phyloP scores from a whole-genome alignment of 2,113 vertebrate genomes.

The Piprites chloris region DNA sequence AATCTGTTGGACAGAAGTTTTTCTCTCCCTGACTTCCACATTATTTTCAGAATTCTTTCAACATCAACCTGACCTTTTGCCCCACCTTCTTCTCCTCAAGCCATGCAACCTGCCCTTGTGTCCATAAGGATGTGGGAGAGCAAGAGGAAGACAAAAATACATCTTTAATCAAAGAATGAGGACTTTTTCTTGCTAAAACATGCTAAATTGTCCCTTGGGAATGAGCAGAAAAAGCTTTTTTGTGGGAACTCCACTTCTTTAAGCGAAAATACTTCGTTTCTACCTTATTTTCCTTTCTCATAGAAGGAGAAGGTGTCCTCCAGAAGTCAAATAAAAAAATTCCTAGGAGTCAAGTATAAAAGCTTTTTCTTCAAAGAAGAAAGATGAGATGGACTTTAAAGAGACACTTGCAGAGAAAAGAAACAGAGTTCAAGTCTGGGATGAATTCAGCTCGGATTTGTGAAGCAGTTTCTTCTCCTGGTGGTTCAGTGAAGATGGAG shows the following conservation, averaged over 20 bases:
- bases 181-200: background rate
- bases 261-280: background rate
- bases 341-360: background rate
- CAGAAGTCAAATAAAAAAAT: background rate
- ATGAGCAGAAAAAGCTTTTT: background rate
- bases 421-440: background rate
- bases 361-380: background rate
- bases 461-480: background rate
- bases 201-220: background rate
- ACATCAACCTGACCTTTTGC: background rate
- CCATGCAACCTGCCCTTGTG: background rate
- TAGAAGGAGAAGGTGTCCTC: background rate
- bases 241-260: background rate
- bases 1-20: background rate
- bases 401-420: background rate
- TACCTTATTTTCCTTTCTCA: background rate
- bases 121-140: background rate
- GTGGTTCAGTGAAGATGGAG: background rate
- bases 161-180: background rate
- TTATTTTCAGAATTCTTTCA: background rate
- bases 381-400: background rate
- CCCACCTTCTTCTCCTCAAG: background rate
- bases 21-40: background rate
- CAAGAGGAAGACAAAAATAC: background rate
- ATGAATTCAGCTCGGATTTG: background rate